A percentile compares a stretch with the other conserved stretches of the same genome.
Conservation (phyloP, 2,797 vertebrate species). For the Channa striata region DNA sequence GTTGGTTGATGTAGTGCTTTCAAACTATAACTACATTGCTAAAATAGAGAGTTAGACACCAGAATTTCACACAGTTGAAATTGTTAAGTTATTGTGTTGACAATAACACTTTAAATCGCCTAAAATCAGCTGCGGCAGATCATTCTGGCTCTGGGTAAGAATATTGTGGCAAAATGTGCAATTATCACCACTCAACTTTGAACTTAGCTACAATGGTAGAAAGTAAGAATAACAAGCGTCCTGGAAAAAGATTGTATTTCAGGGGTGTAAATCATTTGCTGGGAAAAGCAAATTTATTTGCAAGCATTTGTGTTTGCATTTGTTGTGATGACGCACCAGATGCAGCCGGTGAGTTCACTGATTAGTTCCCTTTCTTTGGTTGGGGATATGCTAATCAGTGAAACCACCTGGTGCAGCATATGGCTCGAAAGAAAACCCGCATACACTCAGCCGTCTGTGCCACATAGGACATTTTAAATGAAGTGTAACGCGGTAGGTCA, state of each 20-base stretch:
- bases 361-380: conserved; percentile 2
- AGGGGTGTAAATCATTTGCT: background rate
- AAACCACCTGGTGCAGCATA: background rate
- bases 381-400: conserved; percentile 6
- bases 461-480: background rate
- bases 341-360: background rate
- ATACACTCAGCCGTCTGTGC: background rate
- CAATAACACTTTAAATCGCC: background rate
- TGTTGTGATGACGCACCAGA: background rate
- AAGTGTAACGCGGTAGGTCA: background rate
- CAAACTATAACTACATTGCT: too few relatives aligned
- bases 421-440: background rate
- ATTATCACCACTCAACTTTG: background rate
- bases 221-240: conserved; percentile 4
- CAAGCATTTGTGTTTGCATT: background rate
- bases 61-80: too few relatives aligned
- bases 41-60: too few relatives aligned
- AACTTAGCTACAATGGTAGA: background rate
- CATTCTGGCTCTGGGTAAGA: background rate
- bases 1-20: too few relatives aligned
- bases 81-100: background rate
- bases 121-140: background rate
- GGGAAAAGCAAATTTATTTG: background rate
- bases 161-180: background rate
- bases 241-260: conserved; percentile 9